Conservation (phyloP, 1,140 invertebrate genomes). For the Orius laevigatus region DNA sequence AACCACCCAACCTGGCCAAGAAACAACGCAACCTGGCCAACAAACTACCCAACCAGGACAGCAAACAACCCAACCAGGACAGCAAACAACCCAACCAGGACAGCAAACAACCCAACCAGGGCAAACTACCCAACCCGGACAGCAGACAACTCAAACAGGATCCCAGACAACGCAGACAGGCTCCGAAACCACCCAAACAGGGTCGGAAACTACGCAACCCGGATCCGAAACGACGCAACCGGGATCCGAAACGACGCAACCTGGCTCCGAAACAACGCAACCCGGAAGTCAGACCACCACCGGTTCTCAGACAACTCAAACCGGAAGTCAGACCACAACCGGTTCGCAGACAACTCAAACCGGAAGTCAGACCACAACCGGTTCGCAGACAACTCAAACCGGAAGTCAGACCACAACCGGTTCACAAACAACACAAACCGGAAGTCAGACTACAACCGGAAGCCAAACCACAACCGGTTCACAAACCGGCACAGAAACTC, state of each 20-base stretch:
- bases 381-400: conserved; percentile 3
- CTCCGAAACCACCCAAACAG: conserved; percentile 11
- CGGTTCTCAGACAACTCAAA: neutral
- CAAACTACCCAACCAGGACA: neutral
- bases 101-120: conserved; percentile 11
- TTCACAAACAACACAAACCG: conserved; percentile 2
- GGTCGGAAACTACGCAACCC: conserved; percentile 13
- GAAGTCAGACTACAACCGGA: conserved; percentile 7
- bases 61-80: conserved; percentile 6
- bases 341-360: conserved; percentile 9
- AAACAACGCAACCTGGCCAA: neutral
- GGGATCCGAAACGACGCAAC: conserved; percentile 7
- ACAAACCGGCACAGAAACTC: conserved; percentile 9
- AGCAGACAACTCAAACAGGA: conserved; percentile 4
- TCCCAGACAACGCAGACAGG: conserved; percentile 17
- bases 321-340: conserved; percentile 4
- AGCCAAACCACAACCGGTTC: neutral
- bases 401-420: neutral
- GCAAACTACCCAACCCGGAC: conserved; percentile 6
- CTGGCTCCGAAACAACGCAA: conserved; percentile 9
- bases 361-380: conserved; percentile 5
- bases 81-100: conserved; percentile 1
- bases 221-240: conserved; percentile 12
- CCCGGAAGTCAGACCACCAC: neutral
- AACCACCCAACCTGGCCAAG: no score